Conservation (phyloP, 2,888 invertebrate genomes). For the Thera britannica region DNA sequence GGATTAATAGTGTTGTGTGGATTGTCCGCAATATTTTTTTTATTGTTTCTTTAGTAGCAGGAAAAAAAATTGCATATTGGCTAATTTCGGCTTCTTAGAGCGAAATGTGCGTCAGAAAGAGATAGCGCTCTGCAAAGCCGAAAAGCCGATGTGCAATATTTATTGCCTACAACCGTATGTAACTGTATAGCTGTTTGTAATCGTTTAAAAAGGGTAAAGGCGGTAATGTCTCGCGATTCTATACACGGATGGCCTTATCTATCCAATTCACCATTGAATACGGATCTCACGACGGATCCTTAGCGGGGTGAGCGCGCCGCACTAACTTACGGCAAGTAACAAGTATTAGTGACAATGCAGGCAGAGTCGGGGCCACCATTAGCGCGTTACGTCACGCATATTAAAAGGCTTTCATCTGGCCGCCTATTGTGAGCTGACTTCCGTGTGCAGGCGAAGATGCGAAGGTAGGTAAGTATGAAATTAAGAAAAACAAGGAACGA, state of each 20-base stretch:
- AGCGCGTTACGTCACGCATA: constrained; percentile 76
- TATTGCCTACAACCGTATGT: no score
- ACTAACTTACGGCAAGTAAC: not conserved
- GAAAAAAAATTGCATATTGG: no score
- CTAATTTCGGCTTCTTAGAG: no score
- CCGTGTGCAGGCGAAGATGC: constrained; percentile 58
- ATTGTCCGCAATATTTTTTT: no score
- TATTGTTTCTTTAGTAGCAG: no score
- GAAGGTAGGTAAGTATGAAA: constrained; percentile 27
- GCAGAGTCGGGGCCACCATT: constrained; percentile 57
- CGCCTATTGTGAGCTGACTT: constrained; percentile 76
- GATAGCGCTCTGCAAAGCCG: no score
- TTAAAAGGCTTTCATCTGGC: constrained; percentile 78
- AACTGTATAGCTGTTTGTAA: not conserved
- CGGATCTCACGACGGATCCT: constrained; percentile 18
- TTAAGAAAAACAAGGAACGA: not conserved
- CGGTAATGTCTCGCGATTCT: not conserved
- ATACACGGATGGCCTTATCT: constrained; percentile 10
- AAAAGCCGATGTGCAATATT: no score
- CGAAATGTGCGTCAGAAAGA: no score
- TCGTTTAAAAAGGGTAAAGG: not conserved
- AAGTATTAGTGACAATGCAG: constrained; percentile 52
- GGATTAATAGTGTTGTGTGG: no score
- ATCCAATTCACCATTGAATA: constrained; percentile 17
- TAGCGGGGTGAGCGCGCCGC: constrained; percentile 6